Evolutionary conservation across 2,888 invertebrate genomes (phyloP), one percentile per base, ranked within the genome.

Genomic region (Teleiodes luculella): DNA sequence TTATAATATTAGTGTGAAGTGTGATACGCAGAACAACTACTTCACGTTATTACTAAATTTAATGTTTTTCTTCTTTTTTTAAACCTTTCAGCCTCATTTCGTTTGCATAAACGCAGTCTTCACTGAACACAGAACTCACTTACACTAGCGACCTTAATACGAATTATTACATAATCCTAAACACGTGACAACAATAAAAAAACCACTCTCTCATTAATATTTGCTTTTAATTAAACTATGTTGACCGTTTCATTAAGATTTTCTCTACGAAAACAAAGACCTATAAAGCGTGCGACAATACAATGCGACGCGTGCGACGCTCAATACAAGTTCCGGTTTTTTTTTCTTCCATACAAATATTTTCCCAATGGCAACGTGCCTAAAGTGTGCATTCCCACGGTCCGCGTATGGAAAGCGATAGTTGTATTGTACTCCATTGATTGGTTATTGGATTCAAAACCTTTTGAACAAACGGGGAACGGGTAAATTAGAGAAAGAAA

Each of bases 181-280:
- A 14, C 11, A 8, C 11, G 11, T 41, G 1, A 18, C 1, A 10
- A 18, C 16, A 41, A 16, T 41, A 20, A 11, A 8, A 39, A 14
- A 39, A 39, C 7, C 18, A 16, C 39, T 2, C 16, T 41, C 18
- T 24, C 24, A 24, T 24, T n/a, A 24, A 24, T 24, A 24, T 24
- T 24, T 24, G 6, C 24, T 4, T 24, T 24, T 24, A 24, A 24
- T 24, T 24, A 24, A 24, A 24, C 24, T 24, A 8, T 18, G 39
- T 28, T 45, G 45, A 45, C 45, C 45, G n/a, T 7, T 28, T 45
- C 28, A 28, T 45, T 28, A 28, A 45, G 3, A 18, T 45, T 45
- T 45, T 28, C 45, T 45, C 45, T 14, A 28, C 18, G 39, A 41
- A 45, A 72, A 72, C 70, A 76, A 72, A 45, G 28, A 13, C 5